phyloP scores from a whole-genome alignment of 1,140 invertebrate genomes.

The Drosophila chauvacae region DNA sequence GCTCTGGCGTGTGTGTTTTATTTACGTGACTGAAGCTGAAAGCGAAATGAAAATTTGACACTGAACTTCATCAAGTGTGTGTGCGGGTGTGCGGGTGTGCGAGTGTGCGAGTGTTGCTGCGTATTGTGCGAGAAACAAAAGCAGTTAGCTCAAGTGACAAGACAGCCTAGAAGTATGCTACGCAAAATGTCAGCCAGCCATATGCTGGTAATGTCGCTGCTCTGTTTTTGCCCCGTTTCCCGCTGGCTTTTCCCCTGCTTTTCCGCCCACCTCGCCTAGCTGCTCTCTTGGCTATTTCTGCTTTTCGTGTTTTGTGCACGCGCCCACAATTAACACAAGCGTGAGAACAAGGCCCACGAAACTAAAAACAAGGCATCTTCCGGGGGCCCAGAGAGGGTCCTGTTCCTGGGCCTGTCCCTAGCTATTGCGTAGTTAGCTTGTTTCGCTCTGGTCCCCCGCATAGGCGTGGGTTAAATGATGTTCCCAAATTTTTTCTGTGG shows the following conservation, averaged over 20 bases:
- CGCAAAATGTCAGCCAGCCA: conserved; percentile 61
- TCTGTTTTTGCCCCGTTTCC: conserved; percentile 7
- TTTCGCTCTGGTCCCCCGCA: not conserved
- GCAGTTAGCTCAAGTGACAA: conserved; percentile 52
- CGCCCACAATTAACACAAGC: conserved; percentile 17
- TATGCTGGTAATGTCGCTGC: conserved; percentile 49
- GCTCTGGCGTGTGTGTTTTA: conserved; percentile 38
- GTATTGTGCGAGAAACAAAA: conserved; percentile 28
- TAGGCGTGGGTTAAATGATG: conserved; percentile 41
- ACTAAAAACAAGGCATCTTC: conserved; percentile 7
- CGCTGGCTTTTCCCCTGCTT: conserved; percentile 2
- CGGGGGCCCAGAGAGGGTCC: conserved; percentile 4
- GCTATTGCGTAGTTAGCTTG: conserved; percentile 65
- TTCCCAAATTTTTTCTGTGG: conserved; percentile 10
- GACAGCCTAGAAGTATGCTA: conserved; percentile 52
- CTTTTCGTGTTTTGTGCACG: conserved; percentile 25
- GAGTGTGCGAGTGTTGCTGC: conserved; percentile 11
- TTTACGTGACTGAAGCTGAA: conserved; percentile 54
- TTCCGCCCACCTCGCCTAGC: conserved; percentile 4
- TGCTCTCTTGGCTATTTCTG: conserved; percentile 26
- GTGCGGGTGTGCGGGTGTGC: not conserved
- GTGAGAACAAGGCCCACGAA: conserved; percentile 17
- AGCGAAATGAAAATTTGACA: conserved; percentile 77
- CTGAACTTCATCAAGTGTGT: conserved; percentile 67
- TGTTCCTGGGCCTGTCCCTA: conserved; percentile 5